phyloP scores from a whole-genome alignment of 2,113 vertebrate genomes.

The Calidris pygmaea region DNA sequence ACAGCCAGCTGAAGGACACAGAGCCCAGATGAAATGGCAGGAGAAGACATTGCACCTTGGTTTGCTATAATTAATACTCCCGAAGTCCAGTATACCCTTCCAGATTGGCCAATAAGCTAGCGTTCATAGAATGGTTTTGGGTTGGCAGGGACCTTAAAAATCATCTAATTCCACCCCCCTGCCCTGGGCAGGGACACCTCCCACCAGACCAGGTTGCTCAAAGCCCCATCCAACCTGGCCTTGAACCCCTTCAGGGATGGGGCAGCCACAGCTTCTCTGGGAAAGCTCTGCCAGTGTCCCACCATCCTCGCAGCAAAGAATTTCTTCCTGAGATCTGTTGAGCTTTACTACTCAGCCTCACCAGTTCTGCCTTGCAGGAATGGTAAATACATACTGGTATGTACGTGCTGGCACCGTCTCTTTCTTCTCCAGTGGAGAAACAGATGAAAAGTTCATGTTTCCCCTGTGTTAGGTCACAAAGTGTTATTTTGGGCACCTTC shows the following conservation, averaged over 20 bases:
- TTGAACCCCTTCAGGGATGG: neutral
- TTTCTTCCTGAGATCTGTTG: neutral
- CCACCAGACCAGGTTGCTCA: neutral
- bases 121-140: neutral
- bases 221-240: neutral
- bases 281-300: neutral
- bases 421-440: neutral
- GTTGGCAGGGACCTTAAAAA: neutral
- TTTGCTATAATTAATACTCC: neutral
- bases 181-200: neutral
- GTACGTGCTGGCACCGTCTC: neutral
- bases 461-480: neutral
- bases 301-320: neutral
- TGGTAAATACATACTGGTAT: neutral
- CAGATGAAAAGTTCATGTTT: neutral
- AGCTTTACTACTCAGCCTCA: neutral
- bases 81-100: neutral
- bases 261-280: neutral
- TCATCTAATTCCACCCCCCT: neutral
- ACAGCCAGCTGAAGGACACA: neutral
- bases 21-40: neutral
- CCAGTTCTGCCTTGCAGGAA: neutral
- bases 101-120: neutral
- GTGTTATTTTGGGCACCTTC: conserved; percentile 3
- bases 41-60: neutral